These are phyloP conservation scores for Eubasilissa splendida DNA, from an alignment of 2,888 invertebrate species.

Conservation along the genomic window DNA sequence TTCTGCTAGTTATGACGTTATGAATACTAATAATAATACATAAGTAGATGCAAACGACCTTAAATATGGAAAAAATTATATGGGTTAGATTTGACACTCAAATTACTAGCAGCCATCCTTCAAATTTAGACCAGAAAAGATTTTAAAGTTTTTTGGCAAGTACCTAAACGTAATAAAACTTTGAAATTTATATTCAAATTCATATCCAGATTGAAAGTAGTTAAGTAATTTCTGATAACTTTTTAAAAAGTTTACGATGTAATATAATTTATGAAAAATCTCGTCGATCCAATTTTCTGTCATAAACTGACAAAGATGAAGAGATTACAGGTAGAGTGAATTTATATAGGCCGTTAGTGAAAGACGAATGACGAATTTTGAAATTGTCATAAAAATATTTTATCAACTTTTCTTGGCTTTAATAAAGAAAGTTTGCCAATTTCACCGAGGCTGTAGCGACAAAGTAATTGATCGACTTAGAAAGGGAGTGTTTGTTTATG, in stretches of 20 bases:
- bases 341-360: slow-evolving; percentile 26
- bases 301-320: slow-evolving; percentile 28
- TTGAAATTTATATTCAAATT: slow-evolving; percentile 8
- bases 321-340: slow-evolving; percentile 19
- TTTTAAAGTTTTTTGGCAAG: not conserved
- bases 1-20: no score
- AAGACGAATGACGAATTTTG: slow-evolving; percentile 17
- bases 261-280: slow-evolving; percentile 28
- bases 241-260: slow-evolving; percentile 20
- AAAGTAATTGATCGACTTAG: slow-evolving; percentile 47
- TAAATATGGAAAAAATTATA: not conserved
- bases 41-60: no score
- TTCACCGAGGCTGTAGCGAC: slow-evolving; percentile 37
- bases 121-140: not conserved
- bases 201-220: slow-evolving; percentile 2
- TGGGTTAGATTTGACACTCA: not conserved
- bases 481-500: slow-evolving; percentile 2
- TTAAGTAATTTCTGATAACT: slow-evolving; percentile 26
- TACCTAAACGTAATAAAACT: not conserved
- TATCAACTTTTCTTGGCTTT: slow-evolving; percentile 13
- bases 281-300: slow-evolving; percentile 12
- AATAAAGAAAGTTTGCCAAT: slow-evolving; percentile 34
- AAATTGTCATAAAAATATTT: slow-evolving; percentile 35
- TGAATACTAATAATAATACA: no score
- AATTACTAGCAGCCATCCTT: not conserved